Percentiles rank a stretch among this genome's conserved stretches.
Evolutionary conservation across 2,888 invertebrate genomes (phyloP).

Genomic region (Cephus nigrinus): DNA sequence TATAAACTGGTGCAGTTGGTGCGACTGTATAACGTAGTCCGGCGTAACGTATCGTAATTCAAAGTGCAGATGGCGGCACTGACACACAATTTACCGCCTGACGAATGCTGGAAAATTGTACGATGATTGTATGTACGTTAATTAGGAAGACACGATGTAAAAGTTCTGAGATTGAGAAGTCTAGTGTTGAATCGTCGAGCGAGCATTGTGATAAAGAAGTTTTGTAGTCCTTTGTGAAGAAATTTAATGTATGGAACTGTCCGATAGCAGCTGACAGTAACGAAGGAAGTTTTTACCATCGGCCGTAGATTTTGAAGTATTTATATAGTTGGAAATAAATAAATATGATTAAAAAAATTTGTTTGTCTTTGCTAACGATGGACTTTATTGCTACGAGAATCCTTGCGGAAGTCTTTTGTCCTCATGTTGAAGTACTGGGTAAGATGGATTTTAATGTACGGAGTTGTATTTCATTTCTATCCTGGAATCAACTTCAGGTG

Average conservation of each 20-base stretch:
- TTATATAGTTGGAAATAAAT: not conserved
- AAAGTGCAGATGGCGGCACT: not conserved
- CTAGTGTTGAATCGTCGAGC: not conserved
- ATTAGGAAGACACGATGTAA: not conserved
- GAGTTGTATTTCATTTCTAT: not conserved
- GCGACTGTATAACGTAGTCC: too few relatives aligned
- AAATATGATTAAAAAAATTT: not conserved
- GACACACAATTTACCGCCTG: slow-evolving; percentile 11
- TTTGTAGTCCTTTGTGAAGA: too few relatives aligned
- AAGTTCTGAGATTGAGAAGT: not conserved
- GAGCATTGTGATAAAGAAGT: not conserved
- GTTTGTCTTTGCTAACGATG: not conserved
- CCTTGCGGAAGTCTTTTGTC: not conserved
- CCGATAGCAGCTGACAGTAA: too few relatives aligned
- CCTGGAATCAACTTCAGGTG: not conserved
- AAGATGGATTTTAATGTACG: not conserved
- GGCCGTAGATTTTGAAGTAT: too few relatives aligned
- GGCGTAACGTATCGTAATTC: not conserved
- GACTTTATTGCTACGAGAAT: not conserved
- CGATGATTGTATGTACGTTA: not conserved
- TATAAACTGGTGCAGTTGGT: too few relatives aligned
- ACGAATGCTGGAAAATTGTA: slow-evolving; percentile 16
- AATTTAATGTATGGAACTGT: too few relatives aligned
- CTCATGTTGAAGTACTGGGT: not conserved
- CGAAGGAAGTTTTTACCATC: too few relatives aligned